Evolutionary conservation across 2,113 vertebrate species (phyloP).

Genomic region (Alethe castanea): DNA sequence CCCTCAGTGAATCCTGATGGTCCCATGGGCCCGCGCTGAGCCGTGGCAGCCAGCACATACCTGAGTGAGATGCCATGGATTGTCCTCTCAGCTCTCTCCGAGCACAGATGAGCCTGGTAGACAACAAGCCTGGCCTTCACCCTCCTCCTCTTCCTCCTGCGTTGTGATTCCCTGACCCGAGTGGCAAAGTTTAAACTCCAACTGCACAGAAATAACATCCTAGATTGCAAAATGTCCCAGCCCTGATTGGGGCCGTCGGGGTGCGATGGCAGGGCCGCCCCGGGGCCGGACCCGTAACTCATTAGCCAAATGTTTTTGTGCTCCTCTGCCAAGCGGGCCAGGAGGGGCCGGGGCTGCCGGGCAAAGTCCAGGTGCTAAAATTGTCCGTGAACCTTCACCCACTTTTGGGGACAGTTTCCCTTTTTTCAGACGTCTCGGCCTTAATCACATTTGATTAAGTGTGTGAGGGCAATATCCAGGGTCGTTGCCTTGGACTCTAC

Average conservation of each 20-base stretch:
- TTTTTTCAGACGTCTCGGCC: neutral
- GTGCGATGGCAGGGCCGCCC: neutral
- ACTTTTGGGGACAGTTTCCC: constrained; percentile 51
- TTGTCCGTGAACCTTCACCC: constrained; percentile 62
- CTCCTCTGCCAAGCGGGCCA: neutral
- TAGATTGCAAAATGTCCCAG: neutral
- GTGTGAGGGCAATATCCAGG: neutral
- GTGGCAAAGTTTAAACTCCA: constrained; percentile 60
- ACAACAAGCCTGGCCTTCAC: neutral
- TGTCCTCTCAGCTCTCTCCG: neutral
- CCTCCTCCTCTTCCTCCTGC: neutral
- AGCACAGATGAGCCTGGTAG: rapidly evolving
- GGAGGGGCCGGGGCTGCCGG: constrained; percentile 20
- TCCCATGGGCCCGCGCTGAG: rapidly evolving
- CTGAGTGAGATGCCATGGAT: neutral
- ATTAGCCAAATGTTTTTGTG: constrained; percentile 69
- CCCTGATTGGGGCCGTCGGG: neutral
- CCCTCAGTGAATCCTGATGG: neutral
- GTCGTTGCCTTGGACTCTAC: rapidly evolving
- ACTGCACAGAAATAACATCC: constrained; percentile 44
- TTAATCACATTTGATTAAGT: neutral
- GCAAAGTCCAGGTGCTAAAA: constrained; percentile 47
- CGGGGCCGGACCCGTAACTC: neutral
- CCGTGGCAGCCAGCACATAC: neutral
- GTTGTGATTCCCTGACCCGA: neutral